Evolutionary conservation across 2,888 invertebrate genomes (phyloP), one percentile per base, ranked within the genome.

Genomic region (Drosophila hamatofila): DNA sequence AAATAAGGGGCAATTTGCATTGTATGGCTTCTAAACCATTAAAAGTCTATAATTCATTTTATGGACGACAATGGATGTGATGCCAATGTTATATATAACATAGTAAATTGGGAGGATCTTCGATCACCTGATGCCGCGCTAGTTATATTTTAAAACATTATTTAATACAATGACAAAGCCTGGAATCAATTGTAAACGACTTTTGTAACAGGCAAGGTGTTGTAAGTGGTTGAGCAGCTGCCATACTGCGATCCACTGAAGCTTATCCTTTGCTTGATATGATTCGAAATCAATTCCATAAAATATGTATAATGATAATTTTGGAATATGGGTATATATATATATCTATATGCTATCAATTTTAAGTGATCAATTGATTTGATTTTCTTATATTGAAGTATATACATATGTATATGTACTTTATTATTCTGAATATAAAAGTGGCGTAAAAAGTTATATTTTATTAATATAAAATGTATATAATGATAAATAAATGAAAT

Each of bases 1-100:
- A 41, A 41, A 41, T 41, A 41, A 41, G 41, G 41, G 41, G 41
- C 41, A 41, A 41, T 41, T 41, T 41, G 41, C 41, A 41, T 41
- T 41, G 41, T 41, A 41, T 41, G 41, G 41, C 41, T 41, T 41
- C 41, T 41, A 41, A 41, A 41, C 41, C 41, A 41, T 41, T 41
- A 41, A 41, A 41, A 41, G 41, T 41, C n/a, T 9, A 41, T 41
- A 41, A 41, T 41, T 41, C 11, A 41, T 18, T 41, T 41, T 41
- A 41, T 18, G n/a, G 7, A 18, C 41, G 41, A 41, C 41, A 41
- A 41, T 41, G 41, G 41, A 41, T 41, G 41, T 41, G 41, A 41
- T 41, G 41, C 41, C 41, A 41, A 41, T 41, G 41, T 41, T 41
- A 41, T 41, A 9, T 41, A 41, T 41, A 41, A 41, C 41, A 41